These are phyloP conservation scores for Calidris pygmaea DNA, from an alignment of 2,113 vertebrate species.

Conservation along the genomic window DNA sequence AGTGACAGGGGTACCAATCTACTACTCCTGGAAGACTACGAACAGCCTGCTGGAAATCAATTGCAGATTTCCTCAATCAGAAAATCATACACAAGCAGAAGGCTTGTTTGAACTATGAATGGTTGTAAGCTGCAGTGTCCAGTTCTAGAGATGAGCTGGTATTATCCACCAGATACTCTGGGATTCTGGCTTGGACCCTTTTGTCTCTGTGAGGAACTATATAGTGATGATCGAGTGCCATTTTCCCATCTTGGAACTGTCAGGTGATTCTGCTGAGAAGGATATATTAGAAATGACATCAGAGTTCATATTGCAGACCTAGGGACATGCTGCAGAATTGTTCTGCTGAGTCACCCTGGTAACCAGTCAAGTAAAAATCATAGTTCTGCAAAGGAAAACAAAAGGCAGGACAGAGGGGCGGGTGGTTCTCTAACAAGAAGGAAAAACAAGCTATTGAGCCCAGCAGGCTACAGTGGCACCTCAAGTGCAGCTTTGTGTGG, in stretches of 20 bases:
- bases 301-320: neutral
- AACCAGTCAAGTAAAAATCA: neutral
- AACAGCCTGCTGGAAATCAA: neutral
- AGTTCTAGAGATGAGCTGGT: neutral
- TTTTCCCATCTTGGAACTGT: neutral
- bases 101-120: neutral
- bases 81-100: neutral
- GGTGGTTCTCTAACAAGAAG: neutral
- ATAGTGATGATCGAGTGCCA: neutral
- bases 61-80: neutral
- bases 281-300: neutral
- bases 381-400: neutral
- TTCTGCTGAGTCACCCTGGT: slow-evolving; percentile 25
- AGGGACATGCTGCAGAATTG: neutral
- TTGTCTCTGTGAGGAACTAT: neutral
- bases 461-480: neutral
- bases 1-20: neutral
- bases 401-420: neutral
- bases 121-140: neutral
- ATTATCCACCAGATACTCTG: neutral
- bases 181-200: neutral
- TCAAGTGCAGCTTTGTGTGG: neutral
- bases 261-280: neutral
- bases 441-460: neutral
- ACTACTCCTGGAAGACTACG: neutral